Evolutionary conservation across 2,113 vertebrate species (phyloP).

Genomic region (Chamaetylas fuelleborni): DNA sequence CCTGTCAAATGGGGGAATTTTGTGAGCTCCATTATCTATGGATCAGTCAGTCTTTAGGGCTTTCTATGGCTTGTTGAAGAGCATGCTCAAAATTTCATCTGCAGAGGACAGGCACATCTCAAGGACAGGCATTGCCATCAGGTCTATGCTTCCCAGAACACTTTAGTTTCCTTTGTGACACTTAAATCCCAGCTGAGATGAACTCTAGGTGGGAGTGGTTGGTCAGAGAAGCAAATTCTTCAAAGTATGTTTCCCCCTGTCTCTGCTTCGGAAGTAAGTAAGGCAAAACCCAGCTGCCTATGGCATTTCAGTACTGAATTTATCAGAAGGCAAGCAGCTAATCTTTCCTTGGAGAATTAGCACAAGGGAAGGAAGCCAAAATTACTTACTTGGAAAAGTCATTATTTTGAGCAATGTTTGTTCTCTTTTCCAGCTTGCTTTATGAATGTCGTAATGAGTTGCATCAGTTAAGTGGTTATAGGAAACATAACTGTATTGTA

Average conservation of each 20-base stretch:
- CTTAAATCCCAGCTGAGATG: slow-evolving; percentile 29
- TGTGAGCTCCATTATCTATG: not conserved
- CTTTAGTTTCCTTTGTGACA: slow-evolving; percentile 4
- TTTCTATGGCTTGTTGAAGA: not conserved
- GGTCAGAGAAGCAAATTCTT: not conserved
- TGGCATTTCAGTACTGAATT: not conserved
- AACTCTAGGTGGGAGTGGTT: not conserved
- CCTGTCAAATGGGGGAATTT: not conserved
- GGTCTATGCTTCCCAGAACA: slow-evolving; percentile 33
- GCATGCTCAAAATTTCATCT: not conserved
- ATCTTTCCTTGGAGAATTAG: not conserved
- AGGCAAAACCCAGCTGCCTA: not conserved
- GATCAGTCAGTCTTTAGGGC: not conserved
- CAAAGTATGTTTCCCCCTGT: not conserved
- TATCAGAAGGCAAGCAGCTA: not conserved
- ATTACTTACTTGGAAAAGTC: not conserved
- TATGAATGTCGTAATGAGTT: not conserved
- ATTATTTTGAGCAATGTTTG: not conserved
- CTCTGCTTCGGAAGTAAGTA: not conserved
- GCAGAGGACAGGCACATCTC: too few relatives aligned
- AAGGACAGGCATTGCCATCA: not conserved
- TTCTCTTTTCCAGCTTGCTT: not conserved
- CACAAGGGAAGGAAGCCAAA: not conserved
- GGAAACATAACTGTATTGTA: not conserved
- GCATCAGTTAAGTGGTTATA: not conserved